These are phyloP conservation scores for Cosmia trapezina DNA, from an alignment of 2,888 invertebrate genomes.

Conservation along the genomic window DNA sequence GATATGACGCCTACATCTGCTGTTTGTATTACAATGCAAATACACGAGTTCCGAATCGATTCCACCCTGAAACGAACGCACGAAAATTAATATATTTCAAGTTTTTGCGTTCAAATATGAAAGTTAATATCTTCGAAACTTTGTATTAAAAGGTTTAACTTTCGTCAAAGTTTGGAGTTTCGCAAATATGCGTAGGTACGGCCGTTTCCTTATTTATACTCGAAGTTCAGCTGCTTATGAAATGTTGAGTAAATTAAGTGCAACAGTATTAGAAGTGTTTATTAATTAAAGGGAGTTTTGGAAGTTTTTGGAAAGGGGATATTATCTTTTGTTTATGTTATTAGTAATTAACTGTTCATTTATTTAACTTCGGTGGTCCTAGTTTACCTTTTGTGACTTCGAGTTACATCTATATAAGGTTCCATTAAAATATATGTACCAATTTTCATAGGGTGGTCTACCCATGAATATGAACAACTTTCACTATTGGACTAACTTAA, in stretches of 20 bases:
- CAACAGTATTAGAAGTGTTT: conserved; percentile 24
- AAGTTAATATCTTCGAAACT: conserved; percentile 42
- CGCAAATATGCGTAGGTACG: conserved; percentile 37
- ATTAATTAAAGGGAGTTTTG: conserved; percentile 24
- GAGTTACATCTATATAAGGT: too few species aligned
- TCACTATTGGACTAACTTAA: too few species aligned
- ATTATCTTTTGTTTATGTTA: not conserved
- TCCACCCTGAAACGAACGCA: conserved; percentile 13
- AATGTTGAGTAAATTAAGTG: conserved; percentile 44
- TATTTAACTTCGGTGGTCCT: too few species aligned
- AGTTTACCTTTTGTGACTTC: too few species aligned
- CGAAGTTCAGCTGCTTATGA: conserved; percentile 34
- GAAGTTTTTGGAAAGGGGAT: conserved; percentile 3
- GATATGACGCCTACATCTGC: not conserved
- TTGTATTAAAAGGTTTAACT: conserved; percentile 44
- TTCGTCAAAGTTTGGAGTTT: conserved; percentile 25
- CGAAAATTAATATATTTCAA: conserved; percentile 38
- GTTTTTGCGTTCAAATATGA: conserved; percentile 42
- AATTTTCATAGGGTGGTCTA: too few species aligned
- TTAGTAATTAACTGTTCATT: too few species aligned
- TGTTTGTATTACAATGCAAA: conserved; percentile 15
- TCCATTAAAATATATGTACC: too few species aligned
- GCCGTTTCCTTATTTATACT: conserved; percentile 35
- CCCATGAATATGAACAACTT: too few species aligned
- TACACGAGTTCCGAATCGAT: conserved; percentile 8